These are phyloP conservation scores for Dinoponera quadriceps DNA, from an alignment of 1,140 invertebrate genomes.

Conservation along the genomic window DNA sequence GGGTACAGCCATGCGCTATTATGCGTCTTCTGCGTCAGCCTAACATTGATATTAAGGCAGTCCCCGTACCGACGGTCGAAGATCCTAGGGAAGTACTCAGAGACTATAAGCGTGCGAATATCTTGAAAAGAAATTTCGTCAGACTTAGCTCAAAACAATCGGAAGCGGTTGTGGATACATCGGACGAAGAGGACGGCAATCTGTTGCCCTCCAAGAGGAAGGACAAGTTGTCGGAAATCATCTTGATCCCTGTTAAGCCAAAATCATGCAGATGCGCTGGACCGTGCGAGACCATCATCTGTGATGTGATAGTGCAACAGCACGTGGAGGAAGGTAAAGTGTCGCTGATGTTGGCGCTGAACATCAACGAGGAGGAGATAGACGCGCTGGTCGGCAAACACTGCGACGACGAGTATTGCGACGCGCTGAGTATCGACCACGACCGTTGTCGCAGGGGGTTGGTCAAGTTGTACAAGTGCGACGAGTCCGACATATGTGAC, in stretches of 20 bases:
- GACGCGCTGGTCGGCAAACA: constrained; percentile 79
- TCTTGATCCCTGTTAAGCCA: constrained; percentile 75
- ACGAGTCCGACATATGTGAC: constrained; percentile 77
- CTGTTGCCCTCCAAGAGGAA: constrained; percentile 80
- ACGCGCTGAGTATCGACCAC: constrained; percentile 83
- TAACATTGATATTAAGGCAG: constrained; percentile 80
- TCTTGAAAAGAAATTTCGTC: constrained; percentile 8
- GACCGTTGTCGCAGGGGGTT: constrained; percentile 79
- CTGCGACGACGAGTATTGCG: constrained; percentile 77
- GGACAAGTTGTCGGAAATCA: constrained; percentile 81
- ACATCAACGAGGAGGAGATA: constrained; percentile 79
- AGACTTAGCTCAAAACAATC: constrained; percentile 61
- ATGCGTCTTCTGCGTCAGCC: constrained; percentile 81
- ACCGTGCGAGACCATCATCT: constrained; percentile 80
- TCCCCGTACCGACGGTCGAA: constrained; percentile 59
- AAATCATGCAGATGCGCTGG: constrained; percentile 81
- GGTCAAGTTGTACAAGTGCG: constrained; percentile 76
- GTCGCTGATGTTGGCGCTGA: constrained; percentile 77
- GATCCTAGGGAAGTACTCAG: constrained; percentile 50
- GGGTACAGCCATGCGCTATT: constrained; percentile 79
- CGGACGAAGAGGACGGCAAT: constrained; percentile 67
- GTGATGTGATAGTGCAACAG: constrained; percentile 79
- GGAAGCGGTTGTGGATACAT: constrained; percentile 54
- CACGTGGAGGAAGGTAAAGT: constrained; percentile 75
- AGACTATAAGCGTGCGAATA: constrained; percentile 59